Conservation (phyloP, 2,888 invertebrate species). For the Leptinotarsa haldemani region DNA sequence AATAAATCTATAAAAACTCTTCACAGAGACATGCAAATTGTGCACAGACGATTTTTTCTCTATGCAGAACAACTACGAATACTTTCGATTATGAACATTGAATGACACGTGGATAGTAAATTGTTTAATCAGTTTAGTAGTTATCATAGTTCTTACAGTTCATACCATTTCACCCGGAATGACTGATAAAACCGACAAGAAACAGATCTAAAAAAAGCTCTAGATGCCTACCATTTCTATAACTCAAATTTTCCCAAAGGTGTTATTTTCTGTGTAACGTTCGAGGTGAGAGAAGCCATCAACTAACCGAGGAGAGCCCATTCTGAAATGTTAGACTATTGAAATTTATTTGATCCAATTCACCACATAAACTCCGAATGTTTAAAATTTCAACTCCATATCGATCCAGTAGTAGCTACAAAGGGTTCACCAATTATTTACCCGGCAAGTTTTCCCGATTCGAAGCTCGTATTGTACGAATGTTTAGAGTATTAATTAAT, state of each 20-base stretch:
- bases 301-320: not conserved
- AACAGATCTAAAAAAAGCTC: no score
- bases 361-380: not conserved
- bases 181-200: no score
- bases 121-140: no score
- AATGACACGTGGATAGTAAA: no score
- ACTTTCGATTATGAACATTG: no score
- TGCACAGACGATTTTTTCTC: no score
- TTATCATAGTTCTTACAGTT: no score
- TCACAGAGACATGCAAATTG: no score
- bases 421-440: not conserved
- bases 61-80: no score
- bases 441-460: not conserved
- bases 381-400: not conserved
- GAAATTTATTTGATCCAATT: not conserved
- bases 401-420: slow-evolving; percentile 1
- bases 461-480: not conserved
- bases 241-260: not conserved
- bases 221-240: not conserved
- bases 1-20: no score
- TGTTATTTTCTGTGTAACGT: not conserved
- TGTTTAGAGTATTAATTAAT: not conserved
- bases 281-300: not conserved
- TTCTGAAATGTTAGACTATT: not conserved
- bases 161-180: no score